Conservation (phyloP, 2,797 vertebrate genomes). For the Muraenolepis orangiensis region DNA sequence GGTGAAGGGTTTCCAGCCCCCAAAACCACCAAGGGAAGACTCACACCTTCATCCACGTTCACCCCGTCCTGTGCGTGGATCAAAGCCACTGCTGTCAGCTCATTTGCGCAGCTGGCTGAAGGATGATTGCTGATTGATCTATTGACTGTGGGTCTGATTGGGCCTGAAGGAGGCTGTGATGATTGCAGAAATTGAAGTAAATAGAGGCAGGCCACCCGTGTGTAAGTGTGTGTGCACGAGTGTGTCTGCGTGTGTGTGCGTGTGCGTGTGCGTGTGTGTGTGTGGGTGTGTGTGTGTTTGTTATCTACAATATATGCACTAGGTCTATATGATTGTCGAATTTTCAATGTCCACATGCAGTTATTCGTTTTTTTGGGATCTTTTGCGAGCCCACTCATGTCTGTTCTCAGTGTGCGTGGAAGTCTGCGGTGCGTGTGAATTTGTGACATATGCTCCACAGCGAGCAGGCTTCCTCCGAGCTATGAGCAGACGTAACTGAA, state of each 20-base stretch:
- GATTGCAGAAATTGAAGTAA: constrained; percentile 45
- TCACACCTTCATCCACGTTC: neutral
- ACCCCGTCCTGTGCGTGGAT: constrained; percentile 1
- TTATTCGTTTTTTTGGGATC: neutral
- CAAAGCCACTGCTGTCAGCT: constrained; percentile 33
- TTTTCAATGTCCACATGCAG: neutral
- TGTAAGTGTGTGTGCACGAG: neutral
- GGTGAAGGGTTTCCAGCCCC: no score
- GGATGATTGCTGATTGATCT: constrained; percentile 61
- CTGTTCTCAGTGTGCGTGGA: neutral
- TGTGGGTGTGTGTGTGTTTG: neutral
- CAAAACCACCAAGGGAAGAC: no score
- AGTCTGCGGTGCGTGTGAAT: neutral
- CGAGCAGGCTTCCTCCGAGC: neutral
- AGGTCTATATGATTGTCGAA: neutral
- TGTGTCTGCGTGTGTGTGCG: neutral
- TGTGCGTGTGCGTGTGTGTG: neutral
- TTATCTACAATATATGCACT: neutral
- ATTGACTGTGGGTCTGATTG: constrained; percentile 53
- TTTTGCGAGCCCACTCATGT: neutral
- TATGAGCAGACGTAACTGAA: neutral
- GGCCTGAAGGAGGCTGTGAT: constrained; percentile 17
- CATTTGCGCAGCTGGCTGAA: constrained; percentile 29
- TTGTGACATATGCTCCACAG: neutral
- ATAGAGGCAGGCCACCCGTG: constrained; percentile 14